Base-by-base conservation (phyloP, 2,888 invertebrate species). In the Epinotia brunnichana region DNA sequence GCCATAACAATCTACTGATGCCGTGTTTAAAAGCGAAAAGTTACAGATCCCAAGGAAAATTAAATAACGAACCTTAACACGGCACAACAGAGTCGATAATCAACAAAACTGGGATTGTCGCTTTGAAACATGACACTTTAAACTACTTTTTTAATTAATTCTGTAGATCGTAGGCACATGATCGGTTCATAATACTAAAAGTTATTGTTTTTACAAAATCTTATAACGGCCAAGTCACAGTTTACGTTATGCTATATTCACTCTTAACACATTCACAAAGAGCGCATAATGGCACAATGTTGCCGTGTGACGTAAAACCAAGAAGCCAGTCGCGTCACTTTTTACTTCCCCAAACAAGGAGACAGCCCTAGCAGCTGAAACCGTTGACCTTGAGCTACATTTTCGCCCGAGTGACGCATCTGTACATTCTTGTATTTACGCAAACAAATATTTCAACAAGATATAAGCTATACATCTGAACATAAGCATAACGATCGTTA, bases 131-230 rank as follows among this genome's bases (percentile, higher is more conserved):
- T 59, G 44, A 7, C 17, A 24, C 21, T 48, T 41, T 68, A 68
- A 67, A 10, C 62, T 74, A 71, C 59, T 61, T 66, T 39, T 66
- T n/a, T n/a, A n/a, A n/a, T n/a, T 39, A 73, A 59, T 72, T 73
- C 69, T 74, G 67, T 70, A 69, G 68, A 67, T 56, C 63, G 76
- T 73, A 77, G 77, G 77, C 77, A 77, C 77, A 75, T 77, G 67
- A 63, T 73, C 69, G 76, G 76, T 75, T 74, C 59, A 39, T 68
- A 72, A 51, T 68, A 68, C 67, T 72, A 72, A 54, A 54, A 39
- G 62, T 70, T 60, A 66, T 48, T 21, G 60, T 59, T 62, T 61
- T 44, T 61, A 67, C 29, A 67, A 56, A 51, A 70, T 51, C 1
- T 61, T 44, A 71, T 29, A 53, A 7, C 41, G n/a, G 24, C 57